Base-by-base conservation (phyloP, 2,113 vertebrate species). In the Tangachromis dhanisi region DNA sequence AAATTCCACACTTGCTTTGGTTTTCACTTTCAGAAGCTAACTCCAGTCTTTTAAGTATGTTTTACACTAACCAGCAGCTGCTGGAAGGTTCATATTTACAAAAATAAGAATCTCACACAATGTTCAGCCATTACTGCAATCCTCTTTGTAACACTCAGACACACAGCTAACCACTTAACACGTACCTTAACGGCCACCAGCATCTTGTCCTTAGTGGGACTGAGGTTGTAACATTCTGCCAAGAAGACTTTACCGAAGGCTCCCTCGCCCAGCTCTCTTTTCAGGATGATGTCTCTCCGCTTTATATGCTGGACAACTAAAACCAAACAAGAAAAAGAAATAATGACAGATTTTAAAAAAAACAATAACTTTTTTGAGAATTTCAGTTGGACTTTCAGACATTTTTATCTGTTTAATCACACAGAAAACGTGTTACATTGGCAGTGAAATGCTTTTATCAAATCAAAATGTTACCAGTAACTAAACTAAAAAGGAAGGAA, bases 191-290 rank as follows among this genome's bases (percentile, higher is more conserved):
- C 93, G 84, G 92, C 93, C 79, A 95, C 95, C 87, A 96, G 92
- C 98, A 98, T 99, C 97, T 99, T 99, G 96, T 99, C 98, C 78
- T 99, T 98, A 94, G 97, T 98, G 81, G 98, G 98, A 89, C 98
- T 97, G 91, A 99, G 97, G 96, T 99, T 99, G 97, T 99, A 99
- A 94, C 98, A 99, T 94, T 99, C 99, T 3, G 99, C 99, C 95
- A 99, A 96, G 96, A 99, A 99, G 86, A 99, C 98, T 95, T 99
- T 99, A 6, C 99, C 99, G n/a, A 99, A 99, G 45, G 99, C 98
- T 87, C 99, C 99, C 94, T 99, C 99, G 0, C 99, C 99, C 92
- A 99, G 95, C 91, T 99, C 98, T 82, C 99, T 96, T 95, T 99
- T 99, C 96, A 99, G 94, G 93, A 99, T 97, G 93, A 99, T 99